Evolutionary conservation across 2,113 vertebrate genomes (phyloP).

Genomic region (Egretta garzetta): DNA sequence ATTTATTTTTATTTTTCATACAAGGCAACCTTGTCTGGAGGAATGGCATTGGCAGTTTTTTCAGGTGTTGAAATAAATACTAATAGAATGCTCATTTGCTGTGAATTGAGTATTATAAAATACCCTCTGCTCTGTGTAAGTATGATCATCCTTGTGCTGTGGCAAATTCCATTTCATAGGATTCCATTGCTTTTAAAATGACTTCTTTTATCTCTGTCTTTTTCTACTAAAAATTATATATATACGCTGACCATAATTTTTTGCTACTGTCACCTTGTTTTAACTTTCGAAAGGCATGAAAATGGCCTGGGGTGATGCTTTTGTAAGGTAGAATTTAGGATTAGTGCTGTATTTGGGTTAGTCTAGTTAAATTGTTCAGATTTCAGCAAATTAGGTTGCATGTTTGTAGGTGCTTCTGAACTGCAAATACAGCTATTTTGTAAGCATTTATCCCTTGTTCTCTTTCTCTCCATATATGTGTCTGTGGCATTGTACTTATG

Average conservation of each 20-base stretch:
- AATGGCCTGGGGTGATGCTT: not conserved
- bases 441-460: not conserved
- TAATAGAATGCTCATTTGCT: slow-evolving; percentile 14
- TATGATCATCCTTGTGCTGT: not conserved
- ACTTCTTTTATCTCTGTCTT: not conserved
- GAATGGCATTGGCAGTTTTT: not conserved
- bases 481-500: not conserved
- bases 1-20: not conserved
- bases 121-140: not conserved
- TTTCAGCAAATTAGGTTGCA: not conserved
- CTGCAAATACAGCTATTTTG: not conserved
- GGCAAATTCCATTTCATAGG: not conserved
- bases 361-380: not conserved
- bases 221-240: fast-evolving
- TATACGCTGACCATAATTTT: not conserved
- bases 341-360: not conserved
- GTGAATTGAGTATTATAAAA: slow-evolving; percentile 14
- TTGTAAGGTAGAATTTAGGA: not conserved
- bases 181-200: not conserved
- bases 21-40: not conserved
- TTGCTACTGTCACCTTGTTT: not conserved
- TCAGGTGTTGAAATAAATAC: not conserved
- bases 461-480: not conserved
- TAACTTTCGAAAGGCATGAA: not conserved
- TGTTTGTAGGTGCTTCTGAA: not conserved